Base-by-base conservation (phyloP, 2,888 invertebrate genomes). In the Dioctria rufipes region DNA sequence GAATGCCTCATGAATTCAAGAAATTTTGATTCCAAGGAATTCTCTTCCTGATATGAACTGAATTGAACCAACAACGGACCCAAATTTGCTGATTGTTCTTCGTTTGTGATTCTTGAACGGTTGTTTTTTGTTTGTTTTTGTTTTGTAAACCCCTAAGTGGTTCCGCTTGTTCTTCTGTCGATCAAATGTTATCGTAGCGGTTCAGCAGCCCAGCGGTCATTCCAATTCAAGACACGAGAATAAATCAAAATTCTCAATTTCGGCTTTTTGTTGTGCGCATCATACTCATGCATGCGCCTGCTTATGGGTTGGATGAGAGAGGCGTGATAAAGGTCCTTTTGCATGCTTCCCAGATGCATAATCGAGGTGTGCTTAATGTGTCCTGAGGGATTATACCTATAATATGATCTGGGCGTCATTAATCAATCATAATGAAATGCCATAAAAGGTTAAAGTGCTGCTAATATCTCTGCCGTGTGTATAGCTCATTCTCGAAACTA, bases 161-260 rank as follows among this genome's bases (percentile, higher is more conserved):
- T 61, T 61, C 25, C 61, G 61, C 61, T 61, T 61, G 61, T 61
- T 61, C 61, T 37, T 39, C 61, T 61, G 61, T 61, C 61, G 37
- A 39, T 61, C 61, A 61, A 54, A 54, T 61, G 61, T 61, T 61
- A 61, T 61, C 25, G 11, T 25, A 25, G 25, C 25, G 25, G 25
- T 25, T 25, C 25, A 25, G 1, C 25, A 25, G 25, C 25, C 4
- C 61, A 61, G 61, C 25, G 61, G 39, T 25, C 37, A 61, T 61
- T 39, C 11, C 25, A 5, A 11, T 8, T 25, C 37, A 25, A 37
- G 37, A n/a, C 6, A 11, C 6, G 6, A 11, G 61, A 61, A 61
- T 61, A 61, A 61, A 61, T 61, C n/a, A n/a, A 61, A 61, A 61
- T 61, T 39, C 61, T 61, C 39, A 61, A 25, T 25, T 61, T 54